A percentile compares a stretch with the other conserved stretches of the same genome.
Conservation (phyloP, 2,888 invertebrate species). For the Aporophyla nigra region DNA sequence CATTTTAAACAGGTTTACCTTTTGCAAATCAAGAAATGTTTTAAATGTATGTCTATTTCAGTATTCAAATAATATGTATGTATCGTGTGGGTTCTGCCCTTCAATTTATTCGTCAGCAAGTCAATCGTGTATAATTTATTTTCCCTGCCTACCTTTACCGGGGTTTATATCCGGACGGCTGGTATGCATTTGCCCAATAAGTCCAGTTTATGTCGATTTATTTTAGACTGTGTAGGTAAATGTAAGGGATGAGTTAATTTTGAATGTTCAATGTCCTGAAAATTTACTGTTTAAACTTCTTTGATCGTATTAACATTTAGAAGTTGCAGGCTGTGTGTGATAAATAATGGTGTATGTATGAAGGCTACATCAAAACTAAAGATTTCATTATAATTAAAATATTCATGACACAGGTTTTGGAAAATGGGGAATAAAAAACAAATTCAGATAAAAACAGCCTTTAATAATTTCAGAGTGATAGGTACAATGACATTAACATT, state of each 20-base stretch:
- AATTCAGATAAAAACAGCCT: constrained; percentile 31
- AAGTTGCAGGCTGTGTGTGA: too few species aligned
- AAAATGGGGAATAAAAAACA: neutral
- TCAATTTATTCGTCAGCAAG: constrained; percentile 31
- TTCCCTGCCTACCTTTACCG: constrained; percentile 13
- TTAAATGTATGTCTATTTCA: neutral
- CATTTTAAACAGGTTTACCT: neutral
- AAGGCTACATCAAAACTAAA: neutral
- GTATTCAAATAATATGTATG: neutral
- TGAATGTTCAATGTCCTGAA: neutral
- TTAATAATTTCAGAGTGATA: constrained; percentile 52
- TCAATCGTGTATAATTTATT: constrained; percentile 42
- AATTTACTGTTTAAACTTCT: neutral
- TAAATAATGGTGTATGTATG: neutral
- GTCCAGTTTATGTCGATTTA: constrained; percentile 14
- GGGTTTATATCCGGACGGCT: constrained; percentile 33
- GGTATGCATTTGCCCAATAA: constrained; percentile 26
- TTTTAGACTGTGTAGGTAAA: constrained; percentile 7
- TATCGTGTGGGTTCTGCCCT: neutral
- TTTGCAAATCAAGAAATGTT: constrained; percentile 3
- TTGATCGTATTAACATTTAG: neutral
- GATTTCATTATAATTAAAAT: neutral
- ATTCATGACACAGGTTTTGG: neutral
- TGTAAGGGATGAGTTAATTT: constrained; percentile 17
- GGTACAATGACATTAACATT: constrained; percentile 38